phyloP scores from a whole-genome alignment of 2,113 vertebrate genomes.

The Perca flavescens region DNA sequence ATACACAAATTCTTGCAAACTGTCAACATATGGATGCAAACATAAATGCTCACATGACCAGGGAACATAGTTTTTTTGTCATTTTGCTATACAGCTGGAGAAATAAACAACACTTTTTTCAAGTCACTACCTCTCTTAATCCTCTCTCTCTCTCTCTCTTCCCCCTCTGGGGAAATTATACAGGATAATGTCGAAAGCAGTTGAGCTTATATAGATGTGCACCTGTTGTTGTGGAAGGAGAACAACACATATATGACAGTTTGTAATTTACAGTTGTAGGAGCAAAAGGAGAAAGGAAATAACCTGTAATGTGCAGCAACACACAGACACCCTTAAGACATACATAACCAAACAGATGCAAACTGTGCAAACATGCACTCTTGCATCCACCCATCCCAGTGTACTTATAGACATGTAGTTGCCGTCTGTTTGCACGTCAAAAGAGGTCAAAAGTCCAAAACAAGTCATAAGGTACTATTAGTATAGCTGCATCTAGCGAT shows the following conservation, averaged over 20 bases:
- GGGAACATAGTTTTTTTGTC: background rate
- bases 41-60: background rate
- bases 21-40: slow-evolving; percentile 3
- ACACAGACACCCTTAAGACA: background rate
- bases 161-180: slow-evolving; percentile 53
- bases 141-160: background rate
- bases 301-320: background rate
- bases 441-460: background rate
- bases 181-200: slow-evolving; percentile 44
- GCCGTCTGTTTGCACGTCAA: background rate
- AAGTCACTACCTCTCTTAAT: slow-evolving; percentile 16
- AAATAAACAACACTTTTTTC: background rate
- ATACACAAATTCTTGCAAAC: background rate
- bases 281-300: background rate
- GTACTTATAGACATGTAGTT: background rate
- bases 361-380: background rate
- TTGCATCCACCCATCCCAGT: background rate
- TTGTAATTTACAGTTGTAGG: background rate
- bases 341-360: background rate
- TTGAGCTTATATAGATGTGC: slow-evolving; percentile 41
- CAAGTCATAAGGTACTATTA: background rate
- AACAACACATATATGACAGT: slow-evolving; percentile 15
- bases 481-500: background rate
- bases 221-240: slow-evolving; percentile 57
- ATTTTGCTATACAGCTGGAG: slow-evolving; percentile 9